Evolutionary conservation across 2,888 invertebrate species (phyloP), one percentile per base, ranked within the genome.

Genomic region (Terebella lapidaria): DNA sequence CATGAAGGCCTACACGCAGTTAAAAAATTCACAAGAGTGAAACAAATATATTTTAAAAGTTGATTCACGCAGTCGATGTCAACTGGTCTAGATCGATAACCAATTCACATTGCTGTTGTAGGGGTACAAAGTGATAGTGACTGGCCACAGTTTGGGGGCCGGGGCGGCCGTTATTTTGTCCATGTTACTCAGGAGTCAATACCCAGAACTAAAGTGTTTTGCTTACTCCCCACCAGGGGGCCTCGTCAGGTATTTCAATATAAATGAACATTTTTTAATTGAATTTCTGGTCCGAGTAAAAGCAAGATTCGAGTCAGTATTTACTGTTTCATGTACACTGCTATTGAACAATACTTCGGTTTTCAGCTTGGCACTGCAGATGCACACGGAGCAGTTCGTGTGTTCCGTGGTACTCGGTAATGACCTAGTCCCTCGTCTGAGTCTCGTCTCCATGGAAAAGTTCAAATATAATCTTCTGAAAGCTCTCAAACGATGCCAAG

Each of bases 101-200:
- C n/a, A n/a, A n/a, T n/a, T n/a, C n/a, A n/a, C n/a, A n/a, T n/a
- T n/a, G n/a, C n/a, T n/a, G n/a, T n/a, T n/a, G n/a, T 62, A 74
- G 74, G 85, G 87, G 58, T 92, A 91, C 75, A 85, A 87, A 67
- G 83, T 94, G 54, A 87, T 90, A 28, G 82, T 94, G 15, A 91
- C 91, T 71, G 91, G 93, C 67, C 93, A 94, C 82, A 93, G 92
- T 81, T 83, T 94, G 56, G 94, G 94, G 4, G 93, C 92, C 18
- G 93, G 93, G 26, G 88, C 92, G 46, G 90, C 91, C 63, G 87
- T 90, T 63, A 84, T 94, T 64, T 84, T 94, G 60, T 89, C 89
- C 10, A 83, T 92, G 69, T 86, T 93, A 70, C 82, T 94, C 70
- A 86, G 88, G 68, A 87, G 89, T 24, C 84, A 86, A 66, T 92